These are phyloP conservation scores for Acronicta aceris DNA, from an alignment of 2,888 invertebrate genomes.

Conservation along the genomic window DNA sequence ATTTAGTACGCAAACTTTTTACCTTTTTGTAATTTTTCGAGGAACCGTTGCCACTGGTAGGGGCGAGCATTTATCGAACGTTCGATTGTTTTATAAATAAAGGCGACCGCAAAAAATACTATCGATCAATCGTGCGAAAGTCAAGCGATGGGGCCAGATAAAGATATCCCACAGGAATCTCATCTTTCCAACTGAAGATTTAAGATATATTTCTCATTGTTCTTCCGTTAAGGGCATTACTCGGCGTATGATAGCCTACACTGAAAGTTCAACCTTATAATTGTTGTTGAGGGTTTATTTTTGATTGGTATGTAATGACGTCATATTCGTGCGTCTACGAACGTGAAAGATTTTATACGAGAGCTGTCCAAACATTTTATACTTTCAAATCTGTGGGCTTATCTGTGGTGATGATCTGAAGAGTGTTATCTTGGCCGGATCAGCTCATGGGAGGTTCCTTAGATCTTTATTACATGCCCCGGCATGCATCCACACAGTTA, in stretches of 20 bases:
- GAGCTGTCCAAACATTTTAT: slow-evolving; percentile 89
- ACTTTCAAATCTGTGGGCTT: slow-evolving; percentile 86
- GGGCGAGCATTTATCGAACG: slow-evolving; percentile 83
- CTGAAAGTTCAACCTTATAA: slow-evolving; percentile 62
- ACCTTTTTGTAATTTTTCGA: slow-evolving; percentile 37
- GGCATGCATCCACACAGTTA: slow-evolving; percentile 54
- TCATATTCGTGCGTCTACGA: slow-evolving; percentile 83
- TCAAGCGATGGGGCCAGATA: slow-evolving; percentile 82
- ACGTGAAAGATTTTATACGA: slow-evolving; percentile 87
- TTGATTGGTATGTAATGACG: slow-evolving; percentile 62
- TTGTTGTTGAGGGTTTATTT: slow-evolving; percentile 55
- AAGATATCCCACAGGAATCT: slow-evolving; percentile 58
- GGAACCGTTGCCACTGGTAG: slow-evolving; percentile 74
- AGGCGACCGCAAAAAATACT: slow-evolving; percentile 86
- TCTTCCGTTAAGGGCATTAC: slow-evolving; percentile 62
- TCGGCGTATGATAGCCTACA: slow-evolving; percentile 49
- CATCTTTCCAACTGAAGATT: slow-evolving; percentile 54
- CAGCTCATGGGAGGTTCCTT: slow-evolving; percentile 83
- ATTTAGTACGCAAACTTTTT: slow-evolving; percentile 16
- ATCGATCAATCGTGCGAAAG: slow-evolving; percentile 89
- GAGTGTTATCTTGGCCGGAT: slow-evolving; percentile 79
- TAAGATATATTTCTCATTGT: slow-evolving; percentile 60
- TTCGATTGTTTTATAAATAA: slow-evolving; percentile 89
- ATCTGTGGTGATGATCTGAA: slow-evolving; percentile 88
- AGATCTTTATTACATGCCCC: slow-evolving; percentile 87